Percentiles rank a stretch among this genome's conserved stretches.
Conservation (phyloP, 2,113 vertebrate species). For the Gymnocephalus cernua region DNA sequence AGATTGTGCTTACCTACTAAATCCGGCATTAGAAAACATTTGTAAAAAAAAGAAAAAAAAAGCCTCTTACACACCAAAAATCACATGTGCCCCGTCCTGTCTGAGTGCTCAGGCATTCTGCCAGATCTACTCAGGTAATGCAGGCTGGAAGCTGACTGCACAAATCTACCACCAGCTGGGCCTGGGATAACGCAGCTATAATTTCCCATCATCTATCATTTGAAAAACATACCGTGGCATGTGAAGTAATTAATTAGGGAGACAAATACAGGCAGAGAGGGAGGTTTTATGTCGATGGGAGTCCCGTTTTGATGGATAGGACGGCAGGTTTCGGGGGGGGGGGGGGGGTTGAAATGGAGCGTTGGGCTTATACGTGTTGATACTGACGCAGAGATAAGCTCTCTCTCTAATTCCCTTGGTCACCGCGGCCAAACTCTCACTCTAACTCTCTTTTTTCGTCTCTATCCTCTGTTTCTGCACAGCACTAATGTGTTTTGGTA, state of each 20-base stretch:
- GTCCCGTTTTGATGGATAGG: conserved; percentile 74
- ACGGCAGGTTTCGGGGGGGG: conserved; percentile 72
- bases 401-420: conserved; percentile 74
- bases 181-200: conserved; percentile 68
- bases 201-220: conserved; percentile 80
- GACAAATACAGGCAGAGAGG: conserved; percentile 77
- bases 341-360: conserved; percentile 76
- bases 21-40: conserved; percentile 81
- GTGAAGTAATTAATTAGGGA: conserved; percentile 83
- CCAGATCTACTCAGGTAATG: conserved; percentile 85
- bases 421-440: conserved; percentile 62
- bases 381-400: conserved; percentile 76
- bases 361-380: conserved; percentile 74
- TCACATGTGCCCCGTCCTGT: conserved; percentile 73
- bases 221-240: conserved; percentile 77
- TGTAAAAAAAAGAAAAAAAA: conserved; percentile 67
- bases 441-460: conserved; percentile 39
- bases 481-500: conserved; percentile 19
- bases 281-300: conserved; percentile 75
- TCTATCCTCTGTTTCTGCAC: conserved; percentile 11
- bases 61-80: conserved; percentile 84
- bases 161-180: conserved; percentile 79
- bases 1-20: conserved; percentile 85
- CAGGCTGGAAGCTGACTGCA: conserved; percentile 72
- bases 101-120: conserved; percentile 73